Evolutionary conservation across 53 echinoderm and acorn worm genomes (phyloP), one percentile per base, ranked within the genome.

Genomic region (Luidia sarsii): DNA sequence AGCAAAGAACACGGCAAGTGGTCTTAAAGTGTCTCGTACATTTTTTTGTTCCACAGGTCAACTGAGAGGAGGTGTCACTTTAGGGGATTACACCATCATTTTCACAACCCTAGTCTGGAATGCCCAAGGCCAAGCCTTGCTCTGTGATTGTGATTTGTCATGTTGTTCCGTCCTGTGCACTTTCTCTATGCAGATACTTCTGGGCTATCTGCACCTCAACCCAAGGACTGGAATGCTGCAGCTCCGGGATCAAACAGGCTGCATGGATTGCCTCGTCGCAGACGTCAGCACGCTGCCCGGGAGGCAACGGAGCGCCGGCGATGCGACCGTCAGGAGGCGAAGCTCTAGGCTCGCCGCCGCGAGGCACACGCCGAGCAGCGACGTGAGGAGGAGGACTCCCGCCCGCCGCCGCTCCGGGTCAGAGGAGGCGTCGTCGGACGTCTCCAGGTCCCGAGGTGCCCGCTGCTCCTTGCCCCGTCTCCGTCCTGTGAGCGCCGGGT

Each of bases 231-330:
- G 86, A 2, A 79, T 49, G 32, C 29, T 86, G 8, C 71, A 71
- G 48, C 57, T 86, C 11, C 57, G 30, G 25, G 86, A 86, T 25
- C 79, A 86, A 67, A 86, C 86, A 46, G 80, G 86, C 16, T 35
- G 22, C 7, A 67, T 86, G 21, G 41, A 79, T 45, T 86, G 86
- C 51, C 20, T 86, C 2, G 48, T 86, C 33, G 46, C 86, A 33
- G 28, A 79, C 38, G 60, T 29, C 45, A 25, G 22, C 83, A 48
- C 52, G 30, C 6, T 48, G 32, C 59, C 79, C 30, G 18, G 50
- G 49, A 31, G 48, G 34, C 15, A 30, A 7, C 1, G 49, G 33
- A 7, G 25, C 48, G 32, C 46, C 3, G 49, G 38, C 22, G 48
- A n/a, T n/a, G n/a, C n/a, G n/a, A n/a, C n/a, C n/a, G n/a, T n/a